These are phyloP conservation scores for Bradypus variegatus DNA, from an alignment of 2,797 vertebrate species.

Conservation along the genomic window DNA sequence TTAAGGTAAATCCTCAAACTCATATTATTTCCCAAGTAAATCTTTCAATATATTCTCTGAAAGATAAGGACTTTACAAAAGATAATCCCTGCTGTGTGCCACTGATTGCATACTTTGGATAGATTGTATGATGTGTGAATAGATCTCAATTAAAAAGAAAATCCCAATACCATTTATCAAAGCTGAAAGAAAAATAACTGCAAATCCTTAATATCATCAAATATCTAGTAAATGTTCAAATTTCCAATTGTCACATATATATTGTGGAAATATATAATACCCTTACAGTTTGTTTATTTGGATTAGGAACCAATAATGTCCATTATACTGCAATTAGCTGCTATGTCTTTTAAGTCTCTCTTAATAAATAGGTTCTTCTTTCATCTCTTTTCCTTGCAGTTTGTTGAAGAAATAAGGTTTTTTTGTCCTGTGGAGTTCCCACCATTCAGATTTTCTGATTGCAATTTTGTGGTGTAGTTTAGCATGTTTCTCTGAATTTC, in stretches of 20 bases:
- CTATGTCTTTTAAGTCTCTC: not conserved
- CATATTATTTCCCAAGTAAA: not conserved
- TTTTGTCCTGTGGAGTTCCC: not conserved
- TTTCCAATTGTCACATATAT: not conserved
- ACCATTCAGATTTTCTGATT: not conserved
- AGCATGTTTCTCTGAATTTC: too few species aligned
- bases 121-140: too few species aligned
- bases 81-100: not conserved
- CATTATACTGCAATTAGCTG: not conserved
- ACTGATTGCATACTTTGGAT: too few species aligned
- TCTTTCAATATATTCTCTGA: not conserved
- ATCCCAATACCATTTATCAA: not conserved
- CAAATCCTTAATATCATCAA: not conserved
- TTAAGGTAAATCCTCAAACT: not conserved
- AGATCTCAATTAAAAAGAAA: too few species aligned
- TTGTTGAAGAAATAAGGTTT: not conserved
- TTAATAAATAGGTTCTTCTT: not conserved
- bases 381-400: not conserved
- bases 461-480: not conserved
- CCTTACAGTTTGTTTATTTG: not conserved
- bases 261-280: not conserved
- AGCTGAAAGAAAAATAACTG: not conserved
- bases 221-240: not conserved
- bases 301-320: not conserved
- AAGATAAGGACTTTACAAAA: not conserved